Percentiles rank a stretch among this genome's conserved stretches.
Conservation (phyloP, 2,888 invertebrate species). For the Allacma fusca region DNA sequence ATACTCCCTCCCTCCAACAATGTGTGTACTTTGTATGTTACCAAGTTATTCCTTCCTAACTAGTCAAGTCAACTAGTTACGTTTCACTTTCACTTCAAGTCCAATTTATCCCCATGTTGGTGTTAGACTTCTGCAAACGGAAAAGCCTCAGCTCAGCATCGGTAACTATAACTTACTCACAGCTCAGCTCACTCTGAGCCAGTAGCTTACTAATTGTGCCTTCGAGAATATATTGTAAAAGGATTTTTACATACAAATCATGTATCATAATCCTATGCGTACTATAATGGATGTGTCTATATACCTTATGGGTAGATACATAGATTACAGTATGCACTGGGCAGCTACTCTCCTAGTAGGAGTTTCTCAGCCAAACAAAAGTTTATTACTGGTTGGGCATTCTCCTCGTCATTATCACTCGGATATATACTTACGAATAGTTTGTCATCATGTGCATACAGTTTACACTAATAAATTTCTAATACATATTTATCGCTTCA, state of each 20-base stretch:
- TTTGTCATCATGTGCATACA: background rate
- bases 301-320: no score
- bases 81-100: slow-evolving; percentile 31
- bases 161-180: background rate
- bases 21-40: slow-evolving; percentile 1
- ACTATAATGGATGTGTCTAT: no score
- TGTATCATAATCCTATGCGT: no score
- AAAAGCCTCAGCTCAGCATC: background rate
- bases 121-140: background rate
- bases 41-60: background rate
- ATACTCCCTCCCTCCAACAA: background rate
- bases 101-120: slow-evolving; percentile 5
- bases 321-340: no score
- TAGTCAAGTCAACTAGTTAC: background rate
- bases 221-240: no score
- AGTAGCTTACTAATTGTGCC: no score
- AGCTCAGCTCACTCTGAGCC: background rate
- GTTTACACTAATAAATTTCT: background rate
- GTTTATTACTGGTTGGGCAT: no score
- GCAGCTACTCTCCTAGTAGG: no score
- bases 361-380: no score
- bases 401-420: no score
- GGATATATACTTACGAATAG: no score
- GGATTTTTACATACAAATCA: no score
- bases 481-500: background rate